A percentile compares a stretch with the other conserved stretches of the same genome.
Conservation (phyloP, 1,140 invertebrate species). For the Eupeodes corollae region DNA sequence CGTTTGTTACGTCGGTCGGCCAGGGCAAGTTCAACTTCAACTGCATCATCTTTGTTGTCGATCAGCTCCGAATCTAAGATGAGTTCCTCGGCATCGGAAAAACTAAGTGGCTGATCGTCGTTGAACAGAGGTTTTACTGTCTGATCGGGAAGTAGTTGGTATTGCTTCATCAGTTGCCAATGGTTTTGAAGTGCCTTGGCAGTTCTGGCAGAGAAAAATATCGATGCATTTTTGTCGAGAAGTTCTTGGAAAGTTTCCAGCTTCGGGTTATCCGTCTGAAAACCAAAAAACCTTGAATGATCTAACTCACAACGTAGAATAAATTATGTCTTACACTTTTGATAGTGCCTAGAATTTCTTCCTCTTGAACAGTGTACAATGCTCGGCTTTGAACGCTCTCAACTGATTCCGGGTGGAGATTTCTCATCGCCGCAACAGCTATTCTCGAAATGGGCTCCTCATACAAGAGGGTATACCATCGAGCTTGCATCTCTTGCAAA, state of each 20-base stretch:
- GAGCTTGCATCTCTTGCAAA: constrained; percentile 82
- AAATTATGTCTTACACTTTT: constrained; percentile 54
- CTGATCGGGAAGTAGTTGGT: constrained; percentile 85
- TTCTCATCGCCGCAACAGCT: constrained; percentile 82
- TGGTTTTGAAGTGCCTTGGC: constrained; percentile 74
- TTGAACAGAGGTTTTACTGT: constrained; percentile 47
- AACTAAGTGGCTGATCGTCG: constrained; percentile 62
- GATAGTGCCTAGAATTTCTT: constrained; percentile 71
- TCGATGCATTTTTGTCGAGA: constrained; percentile 69
- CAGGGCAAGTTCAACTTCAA: constrained; percentile 53
- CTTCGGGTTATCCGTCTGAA: constrained; percentile 43
- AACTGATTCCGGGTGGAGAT: constrained; percentile 84
- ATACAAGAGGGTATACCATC: constrained; percentile 92
- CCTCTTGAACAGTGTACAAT: constrained; percentile 80
- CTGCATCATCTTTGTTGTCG: constrained; percentile 64
- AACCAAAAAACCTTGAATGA: neutral
- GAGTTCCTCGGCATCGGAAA: constrained; percentile 86
- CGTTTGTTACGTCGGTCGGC: constrained; percentile 54
- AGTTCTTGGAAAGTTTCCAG: constrained; percentile 75
- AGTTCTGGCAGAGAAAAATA: constrained; percentile 80
- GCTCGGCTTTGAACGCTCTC: constrained; percentile 77
- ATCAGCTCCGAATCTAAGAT: constrained; percentile 73
- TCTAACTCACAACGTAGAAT: neutral
- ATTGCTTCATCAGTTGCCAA: constrained; percentile 90
- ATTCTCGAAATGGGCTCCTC: constrained; percentile 78